A percentile compares a stretch with the other conserved stretches of the same genome.
Conservation (phyloP, 2,113 vertebrate species). For the Oriolus oriolus region DNA sequence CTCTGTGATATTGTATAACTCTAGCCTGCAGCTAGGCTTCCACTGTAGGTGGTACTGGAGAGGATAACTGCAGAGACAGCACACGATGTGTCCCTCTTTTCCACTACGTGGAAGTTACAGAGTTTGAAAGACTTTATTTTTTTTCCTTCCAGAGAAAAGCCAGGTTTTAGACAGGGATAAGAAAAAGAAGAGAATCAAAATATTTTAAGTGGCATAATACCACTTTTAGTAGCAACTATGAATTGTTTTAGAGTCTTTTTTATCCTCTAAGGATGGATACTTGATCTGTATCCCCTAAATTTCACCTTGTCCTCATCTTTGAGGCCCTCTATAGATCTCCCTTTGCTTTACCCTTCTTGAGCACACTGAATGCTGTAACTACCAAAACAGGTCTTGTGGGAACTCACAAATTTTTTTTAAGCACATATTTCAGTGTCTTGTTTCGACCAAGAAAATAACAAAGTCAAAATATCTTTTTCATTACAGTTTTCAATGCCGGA, state of each 20-base stretch:
- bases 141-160: neutral
- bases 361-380: neutral
- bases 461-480: neutral
- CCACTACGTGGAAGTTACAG: neutral
- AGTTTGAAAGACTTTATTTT: neutral
- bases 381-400: neutral
- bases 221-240: neutral
- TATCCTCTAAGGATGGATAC: neutral
- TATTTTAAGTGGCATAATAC: neutral
- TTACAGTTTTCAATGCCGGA: neutral
- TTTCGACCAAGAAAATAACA: neutral
- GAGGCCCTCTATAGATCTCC: neutral
- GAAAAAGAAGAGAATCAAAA: neutral
- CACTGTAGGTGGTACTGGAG: conserved; percentile 16
- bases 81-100: neutral
- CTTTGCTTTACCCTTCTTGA: neutral
- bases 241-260: neutral
- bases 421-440: neutral
- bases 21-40: conserved; percentile 33
- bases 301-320: neutral
- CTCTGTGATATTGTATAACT: conserved; percentile 54
- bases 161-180: neutral
- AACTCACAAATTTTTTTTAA: neutral
- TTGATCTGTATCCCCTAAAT: neutral
- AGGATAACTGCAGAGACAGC: conserved; percentile 32